Evolutionary conservation across 2,797 vertebrate species (phyloP), one percentile per base, ranked within the genome.

Genomic region (Tapera naevia): DNA sequence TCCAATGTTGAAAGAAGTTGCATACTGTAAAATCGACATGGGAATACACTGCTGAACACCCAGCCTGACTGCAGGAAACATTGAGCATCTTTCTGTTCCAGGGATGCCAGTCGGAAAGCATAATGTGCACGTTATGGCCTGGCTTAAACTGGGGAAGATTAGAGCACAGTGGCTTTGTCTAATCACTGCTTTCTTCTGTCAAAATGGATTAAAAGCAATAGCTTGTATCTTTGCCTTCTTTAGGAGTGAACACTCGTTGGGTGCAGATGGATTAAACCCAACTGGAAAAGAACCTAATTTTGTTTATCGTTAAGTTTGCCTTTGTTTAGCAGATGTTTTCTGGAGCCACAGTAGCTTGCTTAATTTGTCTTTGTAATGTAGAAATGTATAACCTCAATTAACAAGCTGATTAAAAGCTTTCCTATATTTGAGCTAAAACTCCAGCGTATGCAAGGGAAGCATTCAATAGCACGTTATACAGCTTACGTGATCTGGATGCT

Each of bases 221-320:
- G 72, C 92, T 86, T 37, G 35, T 48, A 7, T 57, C 73, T 48
- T 32, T 32, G 89, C 91, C 74, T 88, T 48, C 94, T 57, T 91
- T 86, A 85, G 51, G 86, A 96, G 94, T 7, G 89, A 92, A 70
- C 58, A 88, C 91, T 89, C 87, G 37, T 86, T 96, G 91, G 95
- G 94, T 76, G 83, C 93, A 96, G 93, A 78, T 95, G 88, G 94
- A 96, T 94, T 94, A 93, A 96, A 96, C 92, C 72, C 87, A 97
- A 74, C 76, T 37, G 94, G 54, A 84, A 75, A 93, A 84, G 92
- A 94, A 96, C 45, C 94, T 91, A 91, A 93, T 80, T 93, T 96
- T 83, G 86, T 73, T 96, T 93, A 92, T 89, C 91, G 88, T 91
- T 91, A 96, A 92, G 50, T 90, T 85, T 89, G 91, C 69, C 86